phyloP scores from a whole-genome alignment of 2,888 invertebrate genomes.

The Oligia strigilis region DNA sequence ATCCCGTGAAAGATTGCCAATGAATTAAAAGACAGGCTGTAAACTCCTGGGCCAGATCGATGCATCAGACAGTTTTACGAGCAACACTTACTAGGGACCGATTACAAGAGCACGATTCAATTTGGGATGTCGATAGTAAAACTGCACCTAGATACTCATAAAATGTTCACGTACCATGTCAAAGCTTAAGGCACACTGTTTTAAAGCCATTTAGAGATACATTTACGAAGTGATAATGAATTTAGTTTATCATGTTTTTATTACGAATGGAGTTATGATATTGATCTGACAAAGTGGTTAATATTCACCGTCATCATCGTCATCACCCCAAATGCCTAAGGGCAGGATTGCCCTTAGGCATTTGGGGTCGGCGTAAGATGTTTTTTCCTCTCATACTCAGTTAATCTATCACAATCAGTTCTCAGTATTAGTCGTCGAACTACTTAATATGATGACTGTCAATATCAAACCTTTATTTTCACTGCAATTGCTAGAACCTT shows the following conservation, averaged over 20 bases:
- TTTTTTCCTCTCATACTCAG: not conserved
- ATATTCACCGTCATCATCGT: not conserved
- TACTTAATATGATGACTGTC: not conserved
- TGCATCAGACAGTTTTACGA: constrained; percentile 58
- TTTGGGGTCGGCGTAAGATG: not conserved
- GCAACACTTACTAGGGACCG: constrained; percentile 48
- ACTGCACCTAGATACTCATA: constrained; percentile 44
- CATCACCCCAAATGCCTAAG: too few relatives aligned
- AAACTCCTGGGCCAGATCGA: constrained; percentile 25
- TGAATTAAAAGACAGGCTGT: constrained; percentile 14
- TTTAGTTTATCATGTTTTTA: constrained; percentile 19
- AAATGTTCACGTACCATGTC: constrained; percentile 27
- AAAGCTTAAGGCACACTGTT: constrained; percentile 11
- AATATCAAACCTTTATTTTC: not conserved
- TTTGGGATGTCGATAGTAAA: constrained; percentile 63
- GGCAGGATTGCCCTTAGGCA: not conserved
- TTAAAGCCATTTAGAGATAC: constrained; percentile 8
- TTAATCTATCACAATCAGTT: not conserved
- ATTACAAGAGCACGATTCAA: constrained; percentile 69
- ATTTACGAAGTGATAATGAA: constrained; percentile 40
- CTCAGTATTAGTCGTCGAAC: not conserved
- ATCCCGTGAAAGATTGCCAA: constrained; percentile 1
- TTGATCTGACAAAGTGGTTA: not conserved
- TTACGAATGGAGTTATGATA: not conserved
- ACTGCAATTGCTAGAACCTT: not conserved